These are phyloP conservation scores for Brevimyrus niger DNA, from an alignment of 2,113 vertebrate species.

Conservation along the genomic window DNA sequence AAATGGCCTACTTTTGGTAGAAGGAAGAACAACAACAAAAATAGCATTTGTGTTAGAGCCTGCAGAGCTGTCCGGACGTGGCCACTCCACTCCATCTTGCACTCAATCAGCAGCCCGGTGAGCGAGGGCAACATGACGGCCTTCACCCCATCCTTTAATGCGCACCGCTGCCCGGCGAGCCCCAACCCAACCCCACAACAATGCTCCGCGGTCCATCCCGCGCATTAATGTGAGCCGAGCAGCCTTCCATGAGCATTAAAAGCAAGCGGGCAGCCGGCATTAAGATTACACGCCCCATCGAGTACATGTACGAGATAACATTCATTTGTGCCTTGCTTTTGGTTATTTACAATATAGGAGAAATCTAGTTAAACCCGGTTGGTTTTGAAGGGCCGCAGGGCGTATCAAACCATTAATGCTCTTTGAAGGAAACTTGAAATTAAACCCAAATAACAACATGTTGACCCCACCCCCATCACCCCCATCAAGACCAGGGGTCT, in stretches of 20 bases:
- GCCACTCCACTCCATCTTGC: slow-evolving; percentile 44
- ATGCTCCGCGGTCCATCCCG: background rate
- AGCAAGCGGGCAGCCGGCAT: background rate
- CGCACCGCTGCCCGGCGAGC: background rate
- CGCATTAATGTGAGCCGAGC: background rate
- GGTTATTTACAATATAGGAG: background rate
- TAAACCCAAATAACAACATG: background rate
- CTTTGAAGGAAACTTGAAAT: background rate
- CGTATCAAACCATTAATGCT: background rate
- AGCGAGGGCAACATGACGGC: slow-evolving; percentile 46
- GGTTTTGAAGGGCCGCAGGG: background rate
- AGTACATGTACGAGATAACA: background rate
- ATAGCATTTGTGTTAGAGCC: slow-evolving; percentile 46
- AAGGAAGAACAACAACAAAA: background rate
- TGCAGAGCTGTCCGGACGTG: slow-evolving; percentile 43
- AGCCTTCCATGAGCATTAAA: slow-evolving; percentile 10
- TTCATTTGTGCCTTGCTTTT: background rate
- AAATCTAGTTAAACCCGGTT: background rate
- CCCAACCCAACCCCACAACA: background rate
- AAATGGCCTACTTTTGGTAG: slow-evolving; percentile 27
- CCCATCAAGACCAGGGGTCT: background rate
- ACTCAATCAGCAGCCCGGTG: slow-evolving; percentile 44
- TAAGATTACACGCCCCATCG: background rate
- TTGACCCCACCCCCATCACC: background rate
- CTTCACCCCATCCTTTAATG: slow-evolving; percentile 38